Percentiles rank a stretch among this genome's conserved stretches.
phyloP scores from a whole-genome alignment of 2,113 vertebrate genomes.

The Strix aluco region DNA sequence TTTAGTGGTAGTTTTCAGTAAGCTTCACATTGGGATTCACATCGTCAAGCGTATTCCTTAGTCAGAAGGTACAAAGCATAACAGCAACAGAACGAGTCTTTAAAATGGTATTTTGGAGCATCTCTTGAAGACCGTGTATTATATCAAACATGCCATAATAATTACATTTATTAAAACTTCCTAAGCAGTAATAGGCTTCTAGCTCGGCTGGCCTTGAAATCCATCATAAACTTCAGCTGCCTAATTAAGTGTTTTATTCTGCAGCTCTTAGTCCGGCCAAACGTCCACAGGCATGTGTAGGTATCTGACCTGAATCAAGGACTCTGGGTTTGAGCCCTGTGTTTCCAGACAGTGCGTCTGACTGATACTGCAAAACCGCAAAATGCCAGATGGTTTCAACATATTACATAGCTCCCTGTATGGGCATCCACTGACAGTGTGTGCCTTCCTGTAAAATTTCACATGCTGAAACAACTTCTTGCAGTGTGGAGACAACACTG shows the following conservation, averaged over 20 bases:
- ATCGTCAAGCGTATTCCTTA: not conserved
- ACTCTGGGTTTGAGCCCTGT: slow-evolving; percentile 36
- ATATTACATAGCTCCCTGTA: slow-evolving; percentile 48
- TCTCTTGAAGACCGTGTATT: not conserved
- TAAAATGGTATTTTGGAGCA: not conserved
- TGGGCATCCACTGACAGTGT: slow-evolving; percentile 38
- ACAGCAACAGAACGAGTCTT: not conserved
- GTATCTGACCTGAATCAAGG: slow-evolving; percentile 57
- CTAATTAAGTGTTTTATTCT: slow-evolving; percentile 48
- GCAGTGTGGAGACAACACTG: slow-evolving; percentile 40
- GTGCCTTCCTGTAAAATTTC: slow-evolving; percentile 56
- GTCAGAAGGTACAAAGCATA: slow-evolving; percentile 5
- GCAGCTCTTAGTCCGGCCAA: not conserved
- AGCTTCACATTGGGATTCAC: slow-evolving; percentile 12
- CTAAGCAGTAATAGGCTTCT: not conserved
- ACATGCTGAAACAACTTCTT: slow-evolving; percentile 45
- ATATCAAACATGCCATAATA: slow-evolving; percentile 24
- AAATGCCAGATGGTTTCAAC: slow-evolving; percentile 67
- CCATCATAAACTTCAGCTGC: slow-evolving; percentile 9
- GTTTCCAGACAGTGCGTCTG: slow-evolving; percentile 59
- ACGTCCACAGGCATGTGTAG: not conserved
- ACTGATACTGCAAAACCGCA: slow-evolving; percentile 56
- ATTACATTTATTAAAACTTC: slow-evolving; percentile 48
- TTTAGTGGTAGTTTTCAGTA: slow-evolving; percentile 44
- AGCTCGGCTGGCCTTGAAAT: not conserved